Percentiles rank a stretch among this genome's conserved stretches.
phyloP scores from a whole-genome alignment of 1,140 invertebrate species.

The Pogonomyrmex californicus region DNA sequence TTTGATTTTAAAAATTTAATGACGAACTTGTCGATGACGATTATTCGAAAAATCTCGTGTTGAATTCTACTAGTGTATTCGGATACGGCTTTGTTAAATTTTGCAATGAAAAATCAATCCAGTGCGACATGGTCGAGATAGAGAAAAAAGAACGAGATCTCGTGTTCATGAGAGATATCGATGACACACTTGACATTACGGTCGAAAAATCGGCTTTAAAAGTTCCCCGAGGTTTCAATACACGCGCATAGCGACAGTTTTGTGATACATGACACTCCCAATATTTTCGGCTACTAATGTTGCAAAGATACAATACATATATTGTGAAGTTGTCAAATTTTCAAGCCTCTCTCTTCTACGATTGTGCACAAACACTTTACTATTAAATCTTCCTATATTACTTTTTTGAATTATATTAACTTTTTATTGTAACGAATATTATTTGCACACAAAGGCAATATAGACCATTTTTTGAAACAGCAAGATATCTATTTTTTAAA shows the following conservation, averaged over 20 bases:
- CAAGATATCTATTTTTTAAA: conserved; percentile 2
- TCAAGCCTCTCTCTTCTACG: conserved; percentile 32
- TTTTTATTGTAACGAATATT: neutral
- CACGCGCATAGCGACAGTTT: conserved; percentile 6
- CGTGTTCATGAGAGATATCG: conserved; percentile 38
- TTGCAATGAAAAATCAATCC: conserved; percentile 44
- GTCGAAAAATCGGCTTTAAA: conserved; percentile 51
- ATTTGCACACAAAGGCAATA: neutral
- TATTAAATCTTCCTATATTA: conserved; percentile 5
- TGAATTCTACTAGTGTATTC: neutral
- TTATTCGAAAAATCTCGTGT: conserved; percentile 1
- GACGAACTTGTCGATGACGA: neutral
- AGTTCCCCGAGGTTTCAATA: conserved; percentile 28
- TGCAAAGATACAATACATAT: conserved; percentile 51
- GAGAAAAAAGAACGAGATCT: neutral
- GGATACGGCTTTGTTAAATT: conserved; percentile 42
- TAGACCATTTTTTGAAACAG: conserved; percentile 4
- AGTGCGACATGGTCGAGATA: neutral
- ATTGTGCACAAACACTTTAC: neutral
- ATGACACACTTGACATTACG: conserved; percentile 48
- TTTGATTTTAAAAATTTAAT: conserved; percentile 14
- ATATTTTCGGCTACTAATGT: conserved; percentile 51
- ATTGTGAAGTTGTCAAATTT: conserved; percentile 55
- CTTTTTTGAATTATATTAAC: conserved; percentile 30
- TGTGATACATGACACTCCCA: conserved; percentile 46